A percentile compares a stretch with the other conserved stretches of the same genome.
Evolutionary conservation across 2,888 invertebrate species (phyloP).

Genomic region (Hirudinaria manillensis): DNA sequence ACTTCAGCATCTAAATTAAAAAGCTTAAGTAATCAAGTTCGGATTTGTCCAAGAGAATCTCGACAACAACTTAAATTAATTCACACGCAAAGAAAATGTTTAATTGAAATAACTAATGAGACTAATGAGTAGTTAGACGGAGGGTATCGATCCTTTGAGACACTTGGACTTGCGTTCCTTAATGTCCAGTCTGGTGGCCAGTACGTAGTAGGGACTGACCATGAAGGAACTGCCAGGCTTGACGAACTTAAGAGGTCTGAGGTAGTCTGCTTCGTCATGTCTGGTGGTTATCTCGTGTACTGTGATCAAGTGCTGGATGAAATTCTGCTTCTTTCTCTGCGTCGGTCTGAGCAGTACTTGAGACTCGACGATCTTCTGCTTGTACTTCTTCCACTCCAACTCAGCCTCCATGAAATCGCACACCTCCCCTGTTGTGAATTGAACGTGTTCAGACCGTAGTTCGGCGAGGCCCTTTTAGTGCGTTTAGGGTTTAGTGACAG

Average conservation of each 20-base stretch:
- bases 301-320: constrained; percentile 6
- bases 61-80: too few relatives aligned
- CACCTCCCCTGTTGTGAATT: neutral
- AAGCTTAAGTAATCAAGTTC: too few relatives aligned
- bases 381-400: constrained; percentile 19
- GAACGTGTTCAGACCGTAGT: neutral
- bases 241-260: constrained; percentile 7
- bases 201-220: constrained; percentile 13
- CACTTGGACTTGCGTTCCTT: neutral
- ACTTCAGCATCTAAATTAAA: too few relatives aligned
- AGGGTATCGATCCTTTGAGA: neutral
- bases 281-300: neutral
- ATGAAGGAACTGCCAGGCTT: neutral
- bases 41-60: too few relatives aligned
- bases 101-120: too few relatives aligned
- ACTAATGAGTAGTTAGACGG: too few relatives aligned
- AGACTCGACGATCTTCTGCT: constrained; percentile 15
- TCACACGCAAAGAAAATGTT: too few relatives aligned
- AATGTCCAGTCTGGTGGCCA: neutral
- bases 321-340: constrained; percentile 10
- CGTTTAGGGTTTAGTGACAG: neutral
- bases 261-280: constrained; percentile 20
- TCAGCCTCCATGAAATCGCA: constrained; percentile 18
- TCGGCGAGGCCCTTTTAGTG: neutral
- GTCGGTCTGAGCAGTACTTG: constrained; percentile 5